Evolutionary conservation across 2,888 invertebrate species (phyloP), one percentile per base, ranked within the genome.

Genomic region (Leptinotarsa tumamoca): DNA sequence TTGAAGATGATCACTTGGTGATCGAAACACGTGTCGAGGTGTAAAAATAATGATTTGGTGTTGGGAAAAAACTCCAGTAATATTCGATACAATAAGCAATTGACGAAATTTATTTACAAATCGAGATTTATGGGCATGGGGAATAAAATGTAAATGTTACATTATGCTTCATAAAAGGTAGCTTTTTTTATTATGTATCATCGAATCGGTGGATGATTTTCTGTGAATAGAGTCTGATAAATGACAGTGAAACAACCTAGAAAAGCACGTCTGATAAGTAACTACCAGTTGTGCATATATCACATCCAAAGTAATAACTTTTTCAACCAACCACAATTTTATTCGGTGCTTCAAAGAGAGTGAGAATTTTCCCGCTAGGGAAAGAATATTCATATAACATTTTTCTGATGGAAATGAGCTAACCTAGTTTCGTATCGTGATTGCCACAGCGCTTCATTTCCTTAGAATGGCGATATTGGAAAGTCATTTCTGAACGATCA

Each of bases 331-430:
- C 33, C 43, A 3, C 58, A 21, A 58, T 70, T 58, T 70, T 4
- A 18, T 50, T 79, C 79, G 73, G 75, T 82, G 75, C 81, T 82
- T 77, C 71, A 68, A 73, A 73, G 68, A 52, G 67, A 51, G 73
- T 67, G 76, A 67, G 68, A 76, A 76, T 76, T 77, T 67, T 54
- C 69, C 69, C 18, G 23, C 51, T 58, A 67, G 69, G 23, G 71
- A 72, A 72, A 68, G 73, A 73, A 75, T 72, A 75, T 75, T 75
- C 67, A 69, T 72, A 72, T 71, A 72, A 71, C 77, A 74, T 71
- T 74, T 77, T 74, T 72, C 74, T 74, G 71, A 77, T 77, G 77
- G 74, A 77, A 77, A 77, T 77, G 72, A 74, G 76, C 70, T 73
- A 76, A 76, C 76, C 76, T 68, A 72, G 68, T 77, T 74, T 58